Evolutionary conservation across 2,888 invertebrate genomes (phyloP), one percentile per base, ranked within the genome.

Genomic region (Bimastos eiseni): DNA sequence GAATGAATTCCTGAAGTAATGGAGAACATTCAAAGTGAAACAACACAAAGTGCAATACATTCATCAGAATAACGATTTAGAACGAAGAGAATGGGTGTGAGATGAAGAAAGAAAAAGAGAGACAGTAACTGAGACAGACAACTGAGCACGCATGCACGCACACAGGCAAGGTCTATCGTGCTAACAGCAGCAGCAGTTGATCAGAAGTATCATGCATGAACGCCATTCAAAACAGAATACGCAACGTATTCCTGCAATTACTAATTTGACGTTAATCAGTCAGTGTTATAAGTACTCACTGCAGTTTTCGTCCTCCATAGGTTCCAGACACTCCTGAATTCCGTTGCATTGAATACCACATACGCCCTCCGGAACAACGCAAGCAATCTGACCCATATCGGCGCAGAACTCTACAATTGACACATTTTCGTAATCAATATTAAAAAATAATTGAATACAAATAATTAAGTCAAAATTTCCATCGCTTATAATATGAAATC

Each of bases 281-380:
- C 21, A 49, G 49, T 24, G 49, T 24, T 24, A 49, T 49, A 15
- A n/a, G 8, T 70, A 83, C 90, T 90, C n/a, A 90, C 90, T 86
- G 90, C 90, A 90, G 83, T 90, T 49, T 84, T 33, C 41, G 0
- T 90, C 90, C 21, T 90, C 90, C n/a, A 38, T 88, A 15, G 90
- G 90, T 3, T 6, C 70, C 33, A 90, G 84, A 49, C 91, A 91
- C 30, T 91, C 89, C 36, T 84, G 88, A 83, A 70, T 36, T 19
- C 91, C 91, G 49, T 91, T 88, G 86, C 91, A 91, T 34, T 49
- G 36, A 30, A 55, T 89, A 30, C 88, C 91, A 55, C 91, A 90
- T 19, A 4, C 3, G n/a, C n/a, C 21, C 33, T 84, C 37, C 6
- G 90, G 90, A 5, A 41, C 38, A n/a, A 33, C 33, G 84, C 90